Conservation (phyloP, 2,888 invertebrate genomes). For the Meliscaeva auricollis region DNA sequence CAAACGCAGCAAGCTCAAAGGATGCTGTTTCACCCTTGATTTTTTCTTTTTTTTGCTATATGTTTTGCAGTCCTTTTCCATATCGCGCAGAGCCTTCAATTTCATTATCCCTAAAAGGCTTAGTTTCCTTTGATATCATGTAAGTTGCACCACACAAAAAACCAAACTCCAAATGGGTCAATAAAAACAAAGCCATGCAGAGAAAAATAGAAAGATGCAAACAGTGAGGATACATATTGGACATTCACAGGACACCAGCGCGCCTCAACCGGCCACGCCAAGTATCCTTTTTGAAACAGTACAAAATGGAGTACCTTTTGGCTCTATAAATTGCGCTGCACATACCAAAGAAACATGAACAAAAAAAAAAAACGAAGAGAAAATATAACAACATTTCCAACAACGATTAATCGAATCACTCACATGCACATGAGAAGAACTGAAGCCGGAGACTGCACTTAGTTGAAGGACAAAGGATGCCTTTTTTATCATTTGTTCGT, state of each 20-base stretch:
- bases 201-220: conserved; percentile 45
- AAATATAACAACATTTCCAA: conserved; percentile 17
- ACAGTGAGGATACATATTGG: conserved; percentile 61
- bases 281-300: conserved; percentile 36
- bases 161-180: conserved; percentile 69
- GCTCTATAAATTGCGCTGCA: conserved; percentile 34
- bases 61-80: conserved; percentile 42
- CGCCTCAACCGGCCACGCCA: too few relatives aligned
- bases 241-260: conserved; percentile 46
- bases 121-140: conserved; percentile 68
- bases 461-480: conserved; percentile 54
- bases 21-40: conserved; percentile 36
- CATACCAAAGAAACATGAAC: conserved; percentile 3
- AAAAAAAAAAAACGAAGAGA: conserved; percentile 19
- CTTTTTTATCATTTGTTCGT: not conserved
- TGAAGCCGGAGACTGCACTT: conserved; percentile 62
- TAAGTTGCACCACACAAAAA: conserved; percentile 49
- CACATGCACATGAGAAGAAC: conserved; percentile 60
- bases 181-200: conserved; percentile 39
- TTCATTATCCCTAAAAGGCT: conserved; percentile 74
- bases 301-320: conserved; percentile 68
- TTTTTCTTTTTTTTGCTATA: conserved; percentile 5
- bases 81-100: conserved; percentile 71
- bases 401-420: conserved; percentile 72
- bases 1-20: conserved; percentile 72